Percentiles rank a stretch among this genome's conserved stretches.
Conservation (phyloP, 2,113 vertebrate genomes). For the Noturus placidus region DNA sequence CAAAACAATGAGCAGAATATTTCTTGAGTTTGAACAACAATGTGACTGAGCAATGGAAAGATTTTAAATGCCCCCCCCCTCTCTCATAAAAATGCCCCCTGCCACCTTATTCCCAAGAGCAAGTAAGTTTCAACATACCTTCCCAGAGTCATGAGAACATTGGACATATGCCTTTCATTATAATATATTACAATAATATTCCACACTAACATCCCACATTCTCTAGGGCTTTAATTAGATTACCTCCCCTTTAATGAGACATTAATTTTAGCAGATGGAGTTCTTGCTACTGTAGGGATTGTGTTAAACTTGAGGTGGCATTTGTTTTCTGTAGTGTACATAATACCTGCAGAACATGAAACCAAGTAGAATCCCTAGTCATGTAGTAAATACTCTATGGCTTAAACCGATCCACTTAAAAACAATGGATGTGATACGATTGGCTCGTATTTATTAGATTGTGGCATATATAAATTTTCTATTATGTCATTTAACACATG, state of each 20-base stretch:
- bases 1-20: conserved; percentile 25
- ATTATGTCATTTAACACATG: conserved; percentile 9
- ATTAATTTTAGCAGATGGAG: conserved; percentile 26
- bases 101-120: conserved; percentile 20
- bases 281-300: background rate
- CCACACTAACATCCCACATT: background rate
- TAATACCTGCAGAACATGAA: background rate
- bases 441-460: conserved; percentile 10
- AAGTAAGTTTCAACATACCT: conserved; percentile 13
- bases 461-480: background rate
- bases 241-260: conserved; percentile 24
- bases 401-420: conserved; percentile 9
- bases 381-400: background rate
- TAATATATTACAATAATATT: conserved; percentile 8
- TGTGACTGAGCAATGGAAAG: conserved; percentile 8
- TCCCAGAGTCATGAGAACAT: conserved; percentile 10
- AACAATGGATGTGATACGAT: conserved; percentile 20
- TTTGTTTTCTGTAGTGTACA: conserved; percentile 12
- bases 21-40: conserved; percentile 21
- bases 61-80: background rate
- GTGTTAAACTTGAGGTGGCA: conserved; percentile 19
- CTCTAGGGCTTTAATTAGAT: conserved; percentile 22
- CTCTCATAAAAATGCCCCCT: background rate
- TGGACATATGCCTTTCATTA: conserved; percentile 25
- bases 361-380: conserved; percentile 8